Conservation (phyloP, 1,140 invertebrate genomes). For the Belonocnema kinseyi region DNA sequence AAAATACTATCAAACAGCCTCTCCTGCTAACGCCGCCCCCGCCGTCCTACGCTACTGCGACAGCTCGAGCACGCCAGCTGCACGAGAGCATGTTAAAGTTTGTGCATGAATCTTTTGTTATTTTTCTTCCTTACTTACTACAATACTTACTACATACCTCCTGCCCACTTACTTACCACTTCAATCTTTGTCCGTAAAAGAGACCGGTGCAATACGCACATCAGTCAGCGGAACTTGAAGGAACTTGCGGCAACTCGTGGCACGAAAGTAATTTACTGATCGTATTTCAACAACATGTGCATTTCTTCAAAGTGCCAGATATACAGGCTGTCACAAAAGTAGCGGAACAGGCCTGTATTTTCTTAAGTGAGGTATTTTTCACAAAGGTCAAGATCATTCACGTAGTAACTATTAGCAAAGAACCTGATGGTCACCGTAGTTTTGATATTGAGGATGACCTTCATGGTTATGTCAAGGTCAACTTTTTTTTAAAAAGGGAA, state of each 20-base stretch:
- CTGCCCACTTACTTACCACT: no score
- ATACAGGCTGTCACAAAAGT: no score
- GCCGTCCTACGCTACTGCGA: slow-evolving; percentile 77
- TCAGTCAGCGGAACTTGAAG: neutral
- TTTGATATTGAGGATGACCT: no score
- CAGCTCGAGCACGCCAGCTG: slow-evolving; percentile 77
- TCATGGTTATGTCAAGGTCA: no score
- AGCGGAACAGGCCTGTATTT: no score
- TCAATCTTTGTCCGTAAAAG: slow-evolving; percentile 36
- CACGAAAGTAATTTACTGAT: neutral
- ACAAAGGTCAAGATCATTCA: no score
- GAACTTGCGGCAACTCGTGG: no score
- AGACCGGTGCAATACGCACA: neutral
- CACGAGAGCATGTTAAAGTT: slow-evolving; percentile 76
- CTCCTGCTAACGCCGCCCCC: slow-evolving; percentile 75
- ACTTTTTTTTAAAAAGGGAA: no score
- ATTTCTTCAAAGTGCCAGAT: neutral
- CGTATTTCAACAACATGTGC: slow-evolving; percentile 9
- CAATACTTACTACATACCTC: neutral
- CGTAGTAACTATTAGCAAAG: no score
- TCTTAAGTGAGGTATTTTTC: no score
- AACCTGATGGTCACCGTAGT: no score
- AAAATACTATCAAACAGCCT: slow-evolving; percentile 77
- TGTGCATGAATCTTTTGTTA: slow-evolving; percentile 74
- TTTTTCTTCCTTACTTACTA: slow-evolving; percentile 50